Evolutionary conservation across 2,113 vertebrate genomes (phyloP), one percentile per base, ranked within the genome.

Genomic region (Channa maculata): DNA sequence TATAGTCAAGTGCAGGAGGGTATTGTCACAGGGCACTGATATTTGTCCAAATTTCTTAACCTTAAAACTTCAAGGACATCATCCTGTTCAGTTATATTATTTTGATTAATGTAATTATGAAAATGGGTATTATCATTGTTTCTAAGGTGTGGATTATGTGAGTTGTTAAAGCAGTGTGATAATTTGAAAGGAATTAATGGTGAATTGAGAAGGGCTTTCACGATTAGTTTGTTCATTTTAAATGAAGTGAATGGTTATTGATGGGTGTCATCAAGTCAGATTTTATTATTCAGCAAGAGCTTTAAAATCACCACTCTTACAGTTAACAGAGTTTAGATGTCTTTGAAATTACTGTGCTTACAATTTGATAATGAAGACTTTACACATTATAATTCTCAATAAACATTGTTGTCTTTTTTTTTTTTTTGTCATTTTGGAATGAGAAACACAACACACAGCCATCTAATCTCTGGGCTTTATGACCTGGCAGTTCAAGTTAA

Each of bases 391-490:
- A 38, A 12, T 52, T 24, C 24, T 24, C 24, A 24, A 24, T 24
- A 24, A 24, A 24, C 24, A 24, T 24, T 24, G 24, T 24, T 24
- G 24, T 41, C 59, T 10, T 8, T 13, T 0, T 41, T 54, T 41
- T 54, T 57, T 8, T 70, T 5, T 43, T 50, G 60, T 38, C 14
- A 45, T 57, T 44, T n/a, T 58, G 8, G 4, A 68, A 24, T 44
- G 39, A 49, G 5, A 4, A 61, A 54, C 11, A 24, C 2, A 82
- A 69, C 65, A 75, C 77, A 67, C 82, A 83, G 83, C 86, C 65
- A 79, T 81, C 78, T 85, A 64, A 58, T 75, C 59, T 78, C 39
- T 3, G 67, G 64, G 75, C 77, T 61, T 82, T 82, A 87, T 86
- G 73, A 83, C 77, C 77, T 51, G 67, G 74, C 37, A 87, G 73